Evolutionary conservation across 2,113 vertebrate species (phyloP), one percentile per base, ranked within the genome.

Genomic region (Lepus americanus): DNA sequence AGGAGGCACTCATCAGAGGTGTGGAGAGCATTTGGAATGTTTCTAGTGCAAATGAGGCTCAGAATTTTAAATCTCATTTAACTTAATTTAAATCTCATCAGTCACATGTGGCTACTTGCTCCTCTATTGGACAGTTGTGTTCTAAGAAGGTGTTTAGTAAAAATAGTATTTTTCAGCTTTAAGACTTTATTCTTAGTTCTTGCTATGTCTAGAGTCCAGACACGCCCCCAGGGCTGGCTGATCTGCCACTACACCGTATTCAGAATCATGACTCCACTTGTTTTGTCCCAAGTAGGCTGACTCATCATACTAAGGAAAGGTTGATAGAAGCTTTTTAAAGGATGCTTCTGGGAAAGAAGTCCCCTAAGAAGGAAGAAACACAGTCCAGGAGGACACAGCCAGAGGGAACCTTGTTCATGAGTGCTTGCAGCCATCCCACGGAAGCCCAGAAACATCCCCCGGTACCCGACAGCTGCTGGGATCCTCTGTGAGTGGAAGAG

Each of bases 31-130:
- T 19, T 51, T 67, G 14, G 64, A 90, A 80, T 55, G 27, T 73
- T 55, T 70, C 76, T 31, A 44, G 6, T 20, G 14, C 83, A 82
- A 61, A 79, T 33, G 16, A 31, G 12, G 31, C 25, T 88, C 82
- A 74, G 59, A 73, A 84, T 88, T 78, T 91, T 74, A 88, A 84
- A 73, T 83, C 10, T 19, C 8, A 72, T 73, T 87, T 87, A 20
- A 90, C 85, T 79, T 76, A 77, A 87, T 90, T 77, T 88, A 72
- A 66, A 88, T 73, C 27, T 79, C 78, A 53, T 33, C 51, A 83
- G 72, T 31, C 64, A 83, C 59, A 79, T 12, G 19, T 72, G 89
- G 72, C 63, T 51, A 92, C 14, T 74, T 29, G 63, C 61, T 51
- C 29, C 78, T 88, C 8, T 66, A 39, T 0, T 67, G 12, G 59